Evolutionary conservation across 2,888 invertebrate genomes (phyloP).

Genomic region (Galeopsomyia nigrocyanea): DNA sequence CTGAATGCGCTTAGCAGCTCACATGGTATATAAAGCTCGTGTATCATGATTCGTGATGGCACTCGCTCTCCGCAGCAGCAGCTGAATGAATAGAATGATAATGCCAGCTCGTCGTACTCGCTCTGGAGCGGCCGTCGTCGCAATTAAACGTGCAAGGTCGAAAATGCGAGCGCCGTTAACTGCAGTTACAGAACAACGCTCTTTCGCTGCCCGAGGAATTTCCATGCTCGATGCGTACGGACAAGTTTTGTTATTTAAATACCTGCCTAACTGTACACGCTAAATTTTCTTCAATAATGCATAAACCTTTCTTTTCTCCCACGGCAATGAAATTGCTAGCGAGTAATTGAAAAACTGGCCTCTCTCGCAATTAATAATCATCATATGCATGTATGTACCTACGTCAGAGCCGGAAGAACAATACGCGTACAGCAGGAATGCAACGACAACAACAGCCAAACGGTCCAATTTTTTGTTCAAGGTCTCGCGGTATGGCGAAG

Average conservation of each 20-base stretch:
- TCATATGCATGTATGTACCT: too few relatives aligned
- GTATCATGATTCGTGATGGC: slow-evolving; percentile 22
- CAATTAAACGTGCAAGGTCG: slow-evolving; percentile 43
- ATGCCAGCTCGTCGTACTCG: background rate
- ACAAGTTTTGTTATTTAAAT: slow-evolving; percentile 5
- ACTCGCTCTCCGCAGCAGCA: background rate
- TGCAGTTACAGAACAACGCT: background rate
- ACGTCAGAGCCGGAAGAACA: too few relatives aligned
- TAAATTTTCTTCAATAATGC: too few relatives aligned
- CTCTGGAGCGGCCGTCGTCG: background rate
- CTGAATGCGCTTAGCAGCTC: too few relatives aligned
- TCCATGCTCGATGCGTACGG: slow-evolving; percentile 16
- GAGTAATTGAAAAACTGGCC: too few relatives aligned
- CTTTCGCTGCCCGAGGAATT: slow-evolving; percentile 8
- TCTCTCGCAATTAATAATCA: too few relatives aligned
- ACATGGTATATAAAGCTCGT: too few relatives aligned
- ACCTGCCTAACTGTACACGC: background rate
- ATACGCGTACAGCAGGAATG: too few relatives aligned
- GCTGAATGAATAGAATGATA: slow-evolving; percentile 24
- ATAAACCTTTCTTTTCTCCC: too few relatives aligned
- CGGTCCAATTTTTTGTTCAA: slow-evolving; percentile 10
- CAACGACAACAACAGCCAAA: too few relatives aligned
- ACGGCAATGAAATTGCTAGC: too few relatives aligned
- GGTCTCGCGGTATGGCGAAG: slow-evolving; percentile 8
- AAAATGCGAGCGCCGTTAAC: background rate